Conservation (phyloP, 2,797 vertebrate species). For the Prionace glauca region DNA sequence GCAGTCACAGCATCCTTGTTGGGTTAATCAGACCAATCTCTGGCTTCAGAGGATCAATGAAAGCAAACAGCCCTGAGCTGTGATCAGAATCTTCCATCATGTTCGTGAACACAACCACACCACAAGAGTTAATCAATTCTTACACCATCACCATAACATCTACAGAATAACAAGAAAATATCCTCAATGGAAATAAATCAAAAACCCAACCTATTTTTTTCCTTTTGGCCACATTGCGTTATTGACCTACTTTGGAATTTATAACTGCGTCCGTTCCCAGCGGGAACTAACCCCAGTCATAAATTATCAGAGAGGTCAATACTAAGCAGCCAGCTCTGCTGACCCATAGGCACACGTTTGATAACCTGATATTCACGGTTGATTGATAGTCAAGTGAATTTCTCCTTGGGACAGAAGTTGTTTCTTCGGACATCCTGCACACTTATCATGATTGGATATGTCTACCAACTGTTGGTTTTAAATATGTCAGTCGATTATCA, state of each 20-base stretch:
- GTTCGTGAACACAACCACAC: background rate
- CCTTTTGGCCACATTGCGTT: background rate
- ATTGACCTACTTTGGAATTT: slow-evolving; percentile 26
- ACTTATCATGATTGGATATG: background rate
- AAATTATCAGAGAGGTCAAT: slow-evolving; percentile 20
- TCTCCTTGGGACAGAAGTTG: background rate
- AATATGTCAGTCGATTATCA: background rate
- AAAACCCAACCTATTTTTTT: background rate
- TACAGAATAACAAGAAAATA: background rate
- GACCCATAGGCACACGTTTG: background rate
- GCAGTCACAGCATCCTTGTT: background rate
- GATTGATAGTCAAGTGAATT: slow-evolving; percentile 16
- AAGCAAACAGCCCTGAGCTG: background rate
- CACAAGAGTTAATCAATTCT: background rate
- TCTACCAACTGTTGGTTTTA: background rate
- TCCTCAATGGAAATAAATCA: slow-evolving; percentile 14
- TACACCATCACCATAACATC: background rate
- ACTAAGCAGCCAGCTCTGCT: background rate
- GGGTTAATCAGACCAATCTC: background rate
- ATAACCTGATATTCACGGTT: background rate
- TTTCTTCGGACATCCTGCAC: background rate
- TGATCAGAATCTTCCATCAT: background rate
- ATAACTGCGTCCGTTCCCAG: background rate
- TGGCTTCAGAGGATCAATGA: background rate
- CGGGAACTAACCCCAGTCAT: background rate